Evolutionary conservation across 2,797 vertebrate species (phyloP).

Genomic region (Muscicapa striata): DNA sequence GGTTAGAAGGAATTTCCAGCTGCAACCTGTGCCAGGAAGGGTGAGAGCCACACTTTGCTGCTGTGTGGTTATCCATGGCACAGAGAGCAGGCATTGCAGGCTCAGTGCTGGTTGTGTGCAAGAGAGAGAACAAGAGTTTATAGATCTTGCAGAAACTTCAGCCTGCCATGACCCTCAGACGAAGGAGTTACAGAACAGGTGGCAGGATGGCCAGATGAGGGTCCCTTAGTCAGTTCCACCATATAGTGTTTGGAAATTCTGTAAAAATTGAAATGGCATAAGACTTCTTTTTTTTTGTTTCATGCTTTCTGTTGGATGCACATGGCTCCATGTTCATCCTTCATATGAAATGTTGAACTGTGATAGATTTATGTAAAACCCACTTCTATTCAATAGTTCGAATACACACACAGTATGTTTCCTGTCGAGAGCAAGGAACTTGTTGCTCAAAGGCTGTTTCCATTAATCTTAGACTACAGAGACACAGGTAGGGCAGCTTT

Average conservation of each 20-base stretch:
- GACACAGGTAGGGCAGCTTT: not conserved
- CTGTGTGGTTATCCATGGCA: not conserved
- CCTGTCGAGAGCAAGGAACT: not conserved
- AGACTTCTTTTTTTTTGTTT: not conserved
- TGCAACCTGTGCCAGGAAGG: not conserved
- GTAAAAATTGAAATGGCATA: not conserved
- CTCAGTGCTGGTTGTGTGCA: not conserved
- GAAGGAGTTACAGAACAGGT: not conserved
- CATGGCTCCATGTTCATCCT: not conserved
- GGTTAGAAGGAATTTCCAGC: not conserved
- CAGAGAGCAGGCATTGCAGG: not conserved
- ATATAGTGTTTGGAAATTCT: not conserved
- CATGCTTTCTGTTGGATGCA: not conserved
- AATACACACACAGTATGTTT: not conserved
- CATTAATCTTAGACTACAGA: not conserved
- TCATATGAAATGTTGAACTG: not conserved
- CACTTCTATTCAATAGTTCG: not conserved
- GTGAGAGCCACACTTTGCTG: not conserved
- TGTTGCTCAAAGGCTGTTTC: not conserved
- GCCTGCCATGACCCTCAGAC: fast-evolving
- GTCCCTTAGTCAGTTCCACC: not conserved
- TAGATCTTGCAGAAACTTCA: not conserved
- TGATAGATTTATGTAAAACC: not conserved
- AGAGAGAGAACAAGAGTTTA: not conserved
- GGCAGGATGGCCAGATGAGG: not conserved